These are phyloP conservation scores for Erannis defoliaria DNA, from an alignment of 2,888 invertebrate genomes.

Conservation along the genomic window DNA sequence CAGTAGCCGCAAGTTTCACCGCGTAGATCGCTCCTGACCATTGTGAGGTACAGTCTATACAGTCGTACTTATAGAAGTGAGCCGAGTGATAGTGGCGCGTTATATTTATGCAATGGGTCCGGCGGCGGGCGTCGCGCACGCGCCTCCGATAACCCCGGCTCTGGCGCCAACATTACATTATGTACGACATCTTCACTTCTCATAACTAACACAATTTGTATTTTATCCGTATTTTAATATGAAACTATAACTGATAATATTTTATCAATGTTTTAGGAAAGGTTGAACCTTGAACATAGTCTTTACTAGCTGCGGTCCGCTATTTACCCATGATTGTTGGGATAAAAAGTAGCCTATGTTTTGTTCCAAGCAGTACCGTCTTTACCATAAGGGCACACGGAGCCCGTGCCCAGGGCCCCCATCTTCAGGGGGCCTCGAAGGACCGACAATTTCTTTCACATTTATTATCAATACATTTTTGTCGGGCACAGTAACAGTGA, in stretches of 20 bases:
- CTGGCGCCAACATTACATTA: constrained; percentile 71
- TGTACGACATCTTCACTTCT: constrained; percentile 33
- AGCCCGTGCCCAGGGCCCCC: no score
- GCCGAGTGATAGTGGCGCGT: constrained; percentile 53
- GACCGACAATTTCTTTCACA: no score
- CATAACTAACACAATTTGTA: constrained; percentile 24
- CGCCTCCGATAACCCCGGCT: constrained; percentile 78
- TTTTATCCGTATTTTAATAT: constrained; percentile 30
- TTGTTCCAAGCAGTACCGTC: no score
- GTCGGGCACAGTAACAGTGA: no score
- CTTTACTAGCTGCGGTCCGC: no score
- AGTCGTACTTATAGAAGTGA: constrained; percentile 67
- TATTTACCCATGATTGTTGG: no score
- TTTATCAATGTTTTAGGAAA: neutral
- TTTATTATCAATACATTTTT: no score
- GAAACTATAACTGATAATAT: constrained; percentile 25
- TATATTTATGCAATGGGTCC: constrained; percentile 72
- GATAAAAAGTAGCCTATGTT: no score
- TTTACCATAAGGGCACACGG: no score
- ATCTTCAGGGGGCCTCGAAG: no score
- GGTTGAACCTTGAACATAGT: no score
- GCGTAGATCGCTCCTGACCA: constrained; percentile 71
- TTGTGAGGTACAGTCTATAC: constrained; percentile 57
- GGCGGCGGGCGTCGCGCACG: constrained; percentile 76
- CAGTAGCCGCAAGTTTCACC: constrained; percentile 82